Base-by-base conservation (phyloP, 2,888 invertebrate species). In the Cabera pusaria region DNA sequence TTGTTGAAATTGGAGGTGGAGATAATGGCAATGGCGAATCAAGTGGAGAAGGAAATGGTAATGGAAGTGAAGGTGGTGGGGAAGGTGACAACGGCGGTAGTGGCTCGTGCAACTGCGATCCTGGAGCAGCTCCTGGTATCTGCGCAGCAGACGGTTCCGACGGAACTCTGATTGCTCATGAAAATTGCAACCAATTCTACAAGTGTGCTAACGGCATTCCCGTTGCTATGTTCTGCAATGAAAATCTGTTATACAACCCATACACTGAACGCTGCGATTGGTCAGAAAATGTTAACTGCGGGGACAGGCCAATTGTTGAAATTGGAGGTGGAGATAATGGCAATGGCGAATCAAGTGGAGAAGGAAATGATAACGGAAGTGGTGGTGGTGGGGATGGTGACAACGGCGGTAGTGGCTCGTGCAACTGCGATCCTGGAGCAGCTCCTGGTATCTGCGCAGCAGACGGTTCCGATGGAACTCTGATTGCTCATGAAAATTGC, bases 131-230 rank as follows among this genome's bases (percentile, higher is more conserved):
- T n/a, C 49, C 53, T 0, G 19, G 35, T 5, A 59, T 68, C 17
- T 68, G 68, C 28, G 51, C 43, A 0, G 48, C 34, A 9, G 42
- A 38, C 0, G 50, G 39, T 2, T 62, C 64, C 2, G 55, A 65
- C 0, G 55, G 56, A 2, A 34, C 52, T 9, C 41, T 62, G 2
- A 39, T 68, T 2, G 63, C 66, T 9, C 66, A 69, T 12, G 60
- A 65, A 37, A 56, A 60, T 24, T 68, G 68, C 31, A 59, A 60
- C 28, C 41, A 64, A 17, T 68, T 52, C 33, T 68, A 64, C 33
- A 52, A 44, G 14, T 68, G 68, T 11, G 5, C 18, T 5, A 20
- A 45, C 5, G 63, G 64, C 0, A 11, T 16, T 3, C 60, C 66
- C 1, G 45, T 64, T 1, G 27, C 50, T 0, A 1, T 49, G 0